These are phyloP conservation scores for Synanthedon tipuliformis DNA, from an alignment of 2,888 invertebrate genomes.

Conservation along the genomic window DNA sequence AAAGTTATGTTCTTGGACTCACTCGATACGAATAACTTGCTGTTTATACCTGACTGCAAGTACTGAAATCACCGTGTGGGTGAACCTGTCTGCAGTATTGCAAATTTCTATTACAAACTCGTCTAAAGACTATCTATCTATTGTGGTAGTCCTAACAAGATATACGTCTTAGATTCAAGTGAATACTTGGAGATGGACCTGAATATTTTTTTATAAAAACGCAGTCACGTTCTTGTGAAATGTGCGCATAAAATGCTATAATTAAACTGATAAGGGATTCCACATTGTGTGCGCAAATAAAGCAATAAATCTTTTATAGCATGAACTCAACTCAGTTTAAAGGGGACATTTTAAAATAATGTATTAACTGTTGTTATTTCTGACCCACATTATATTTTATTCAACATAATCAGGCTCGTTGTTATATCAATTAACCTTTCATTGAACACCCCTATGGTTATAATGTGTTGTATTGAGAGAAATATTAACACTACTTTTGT, in stretches of 20 bases:
- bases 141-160: background rate
- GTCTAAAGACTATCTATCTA: background rate
- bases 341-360: background rate
- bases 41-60: conserved; percentile 25
- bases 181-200: too few relatives aligned
- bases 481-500: too few relatives aligned
- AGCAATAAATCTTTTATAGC: conserved; percentile 5
- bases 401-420: background rate
- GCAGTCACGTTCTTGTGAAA: background rate
- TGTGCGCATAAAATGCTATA: background rate
- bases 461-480: conserved; percentile 2
- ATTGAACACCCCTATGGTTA: conserved; percentile 14
- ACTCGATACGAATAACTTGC: conserved; percentile 54
- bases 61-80: conserved; percentile 33
- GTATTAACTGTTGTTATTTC: background rate
- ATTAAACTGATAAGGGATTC: conserved; percentile 1
- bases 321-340: conserved; percentile 4
- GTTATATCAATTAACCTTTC: conserved; percentile 11
- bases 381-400: background rate
- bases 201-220: too few relatives aligned
- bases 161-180: background rate
- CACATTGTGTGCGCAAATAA: conserved; percentile 2
- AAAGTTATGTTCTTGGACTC: conserved; percentile 63
- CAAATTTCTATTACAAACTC: conserved; percentile 1
- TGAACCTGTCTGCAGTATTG: conserved; percentile 22